These are phyloP conservation scores for Drosophila rhopaloa DNA, from an alignment of 1,140 invertebrate genomes.

Conservation along the genomic window DNA sequence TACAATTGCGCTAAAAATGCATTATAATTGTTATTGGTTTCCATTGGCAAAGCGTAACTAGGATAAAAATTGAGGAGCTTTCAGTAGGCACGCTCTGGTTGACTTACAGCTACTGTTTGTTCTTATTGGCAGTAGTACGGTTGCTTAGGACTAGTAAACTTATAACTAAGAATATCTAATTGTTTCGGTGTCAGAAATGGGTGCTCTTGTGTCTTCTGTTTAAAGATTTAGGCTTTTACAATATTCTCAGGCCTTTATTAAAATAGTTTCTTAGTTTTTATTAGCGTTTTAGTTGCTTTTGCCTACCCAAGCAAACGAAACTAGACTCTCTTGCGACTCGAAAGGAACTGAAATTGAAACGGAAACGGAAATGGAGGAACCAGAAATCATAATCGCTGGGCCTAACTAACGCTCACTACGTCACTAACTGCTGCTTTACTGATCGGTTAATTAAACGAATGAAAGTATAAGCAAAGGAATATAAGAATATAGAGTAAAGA, in stretches of 20 bases:
- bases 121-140: slow-evolving; percentile 82
- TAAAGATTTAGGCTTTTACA: slow-evolving; percentile 39
- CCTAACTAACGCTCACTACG: slow-evolving; percentile 47
- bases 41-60: slow-evolving; percentile 58
- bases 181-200: slow-evolving; percentile 66
- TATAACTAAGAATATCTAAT: slow-evolving; percentile 18
- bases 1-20: slow-evolving; percentile 62
- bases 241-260: slow-evolving; percentile 32
- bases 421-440: slow-evolving; percentile 47
- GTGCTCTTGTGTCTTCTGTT: slow-evolving; percentile 80
- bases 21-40: slow-evolving; percentile 35
- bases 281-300: slow-evolving; percentile 51
- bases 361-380: slow-evolving; percentile 26
- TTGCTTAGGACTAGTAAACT: slow-evolving; percentile 42
- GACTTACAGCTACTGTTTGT: slow-evolving; percentile 83
- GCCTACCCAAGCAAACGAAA: slow-evolving; percentile 81
- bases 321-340: slow-evolving; percentile 58
- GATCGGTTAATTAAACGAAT: slow-evolving; percentile 33
- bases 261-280: slow-evolving; percentile 35
- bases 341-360: slow-evolving; percentile 47
- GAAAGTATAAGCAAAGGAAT: slow-evolving; percentile 19
- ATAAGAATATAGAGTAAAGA: slow-evolving; percentile 27
- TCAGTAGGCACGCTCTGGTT: slow-evolving; percentile 54
- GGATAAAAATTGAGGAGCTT: slow-evolving; percentile 39
- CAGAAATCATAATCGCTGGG: slow-evolving; percentile 33